Conservation (phyloP, 2,888 invertebrate species). For the Physocephala rufipes region DNA sequence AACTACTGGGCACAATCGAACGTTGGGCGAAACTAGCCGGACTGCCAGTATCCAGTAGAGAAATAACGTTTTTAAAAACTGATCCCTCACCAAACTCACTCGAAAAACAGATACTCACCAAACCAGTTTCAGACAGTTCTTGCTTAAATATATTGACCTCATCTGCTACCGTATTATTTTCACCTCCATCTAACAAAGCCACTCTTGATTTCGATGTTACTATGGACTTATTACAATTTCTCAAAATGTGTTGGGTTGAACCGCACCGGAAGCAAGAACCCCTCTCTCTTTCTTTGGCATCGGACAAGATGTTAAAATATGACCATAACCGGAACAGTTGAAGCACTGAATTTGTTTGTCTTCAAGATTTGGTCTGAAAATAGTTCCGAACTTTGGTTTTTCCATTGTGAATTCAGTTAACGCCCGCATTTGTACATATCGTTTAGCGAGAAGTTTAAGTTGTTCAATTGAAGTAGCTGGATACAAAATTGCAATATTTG, state of each 20-base stretch:
- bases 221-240: too few relatives aligned
- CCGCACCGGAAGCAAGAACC: too few relatives aligned
- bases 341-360: not conserved
- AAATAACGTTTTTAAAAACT: too few relatives aligned
- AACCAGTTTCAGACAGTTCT: too few relatives aligned
- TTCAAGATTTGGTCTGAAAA: not conserved
- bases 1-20: slow-evolving; percentile 7
- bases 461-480: slow-evolving; percentile 6
- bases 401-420: not conserved
- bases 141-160: too few relatives aligned
- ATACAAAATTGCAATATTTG: not conserved
- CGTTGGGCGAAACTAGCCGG: slow-evolving; percentile 23
- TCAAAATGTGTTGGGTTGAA: too few relatives aligned
- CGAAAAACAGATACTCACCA: too few relatives aligned
- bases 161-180: too few relatives aligned
- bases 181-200: too few relatives aligned
- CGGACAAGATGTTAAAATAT: slow-evolving; percentile 16
- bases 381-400: too few relatives aligned
- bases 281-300: slow-evolving; percentile 16
- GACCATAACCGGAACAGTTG: slow-evolving; percentile 31
- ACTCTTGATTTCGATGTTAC: too few relatives aligned
- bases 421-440: slow-evolving; percentile 13
- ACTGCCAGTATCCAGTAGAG: slow-evolving; percentile 20
- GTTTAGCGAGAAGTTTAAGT: not conserved
- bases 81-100: too few relatives aligned